Conservation (phyloP, 2,113 vertebrate genomes). For the Zingel zingel region DNA sequence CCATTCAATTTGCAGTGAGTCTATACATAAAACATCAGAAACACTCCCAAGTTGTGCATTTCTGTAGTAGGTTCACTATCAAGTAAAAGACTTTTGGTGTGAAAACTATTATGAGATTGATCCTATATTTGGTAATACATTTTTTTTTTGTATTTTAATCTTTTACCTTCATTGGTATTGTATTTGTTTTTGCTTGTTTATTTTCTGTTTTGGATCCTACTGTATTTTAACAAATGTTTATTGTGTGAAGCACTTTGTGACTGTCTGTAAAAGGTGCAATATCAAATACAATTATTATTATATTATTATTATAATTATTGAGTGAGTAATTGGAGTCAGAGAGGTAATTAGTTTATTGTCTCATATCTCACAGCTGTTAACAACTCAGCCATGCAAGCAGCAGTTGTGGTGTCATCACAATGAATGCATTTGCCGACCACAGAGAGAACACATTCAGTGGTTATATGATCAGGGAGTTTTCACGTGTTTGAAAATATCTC, state of each 20-base stretch:
- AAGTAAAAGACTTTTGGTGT: background rate
- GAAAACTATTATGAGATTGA: background rate
- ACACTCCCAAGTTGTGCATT: background rate
- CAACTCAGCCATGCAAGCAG: background rate
- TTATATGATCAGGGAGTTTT: slow-evolving; percentile 3
- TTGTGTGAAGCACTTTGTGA: too few species aligned
- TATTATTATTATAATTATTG: background rate
- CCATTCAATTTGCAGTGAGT: background rate
- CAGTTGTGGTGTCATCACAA: background rate
- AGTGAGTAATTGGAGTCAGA: background rate
- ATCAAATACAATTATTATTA: too few species aligned
- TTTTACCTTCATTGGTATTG: too few species aligned
- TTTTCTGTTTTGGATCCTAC: too few species aligned
- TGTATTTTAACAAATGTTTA: too few species aligned
- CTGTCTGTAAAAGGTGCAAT: too few species aligned
- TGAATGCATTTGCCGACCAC: background rate
- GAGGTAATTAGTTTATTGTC: background rate
- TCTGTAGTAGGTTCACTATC: too few species aligned
- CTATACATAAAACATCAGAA: background rate
- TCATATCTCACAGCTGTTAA: background rate
- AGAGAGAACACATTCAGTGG: background rate
- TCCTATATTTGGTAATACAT: background rate
- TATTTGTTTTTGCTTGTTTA: too few species aligned
- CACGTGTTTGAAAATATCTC: background rate
- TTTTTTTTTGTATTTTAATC: too few species aligned